A percentile compares a stretch with the other conserved stretches of the same genome.
These are phyloP conservation scores for Paguma larvata DNA, from an alignment of 2,797 vertebrate species.

Conservation along the genomic window DNA sequence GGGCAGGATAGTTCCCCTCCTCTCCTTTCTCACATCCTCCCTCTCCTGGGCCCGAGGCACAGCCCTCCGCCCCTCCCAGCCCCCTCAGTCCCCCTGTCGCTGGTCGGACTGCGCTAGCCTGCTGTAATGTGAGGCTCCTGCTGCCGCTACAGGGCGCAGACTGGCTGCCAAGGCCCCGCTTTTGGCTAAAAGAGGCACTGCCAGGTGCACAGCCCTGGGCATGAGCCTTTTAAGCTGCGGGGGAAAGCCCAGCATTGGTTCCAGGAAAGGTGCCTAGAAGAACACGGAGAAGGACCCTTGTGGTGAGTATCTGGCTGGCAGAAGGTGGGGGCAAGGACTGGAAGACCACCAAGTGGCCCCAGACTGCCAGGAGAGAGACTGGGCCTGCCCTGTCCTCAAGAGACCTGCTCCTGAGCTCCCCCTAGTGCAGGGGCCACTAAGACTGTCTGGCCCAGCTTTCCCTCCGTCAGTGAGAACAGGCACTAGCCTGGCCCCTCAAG, in stretches of 20 bases:
- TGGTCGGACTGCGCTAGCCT: constrained; percentile 28
- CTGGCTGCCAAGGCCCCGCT: constrained; percentile 72
- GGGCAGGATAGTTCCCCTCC: background rate
- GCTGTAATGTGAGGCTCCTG: constrained; percentile 68
- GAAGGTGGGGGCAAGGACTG: background rate
- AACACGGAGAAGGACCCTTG: background rate
- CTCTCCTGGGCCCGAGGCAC: constrained; percentile 36
- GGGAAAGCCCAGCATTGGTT: constrained; percentile 40
- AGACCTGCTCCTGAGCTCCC: constrained; percentile 58
- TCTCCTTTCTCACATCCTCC: constrained; percentile 34
- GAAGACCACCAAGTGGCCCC: constrained; percentile 36
- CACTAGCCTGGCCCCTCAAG: background rate
- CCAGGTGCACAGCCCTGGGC: constrained; percentile 77
- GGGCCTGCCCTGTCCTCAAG: background rate
- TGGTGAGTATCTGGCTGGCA: constrained; percentile 73
- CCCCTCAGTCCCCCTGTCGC: constrained; percentile 54
- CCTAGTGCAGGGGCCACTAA: constrained; percentile 55
- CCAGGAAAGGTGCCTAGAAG: constrained; percentile 72
- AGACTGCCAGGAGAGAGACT: background rate
- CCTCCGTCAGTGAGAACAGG: background rate
- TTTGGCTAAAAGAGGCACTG: constrained; percentile 64
- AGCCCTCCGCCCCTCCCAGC: constrained; percentile 61
- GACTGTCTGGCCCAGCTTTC: background rate
- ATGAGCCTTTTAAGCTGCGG: constrained; percentile 60
- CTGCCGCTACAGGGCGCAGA: constrained; percentile 68